Evolutionary conservation across 1,140 invertebrate species (phyloP).

Genomic region (Pogonognathellus flavescens): DNA sequence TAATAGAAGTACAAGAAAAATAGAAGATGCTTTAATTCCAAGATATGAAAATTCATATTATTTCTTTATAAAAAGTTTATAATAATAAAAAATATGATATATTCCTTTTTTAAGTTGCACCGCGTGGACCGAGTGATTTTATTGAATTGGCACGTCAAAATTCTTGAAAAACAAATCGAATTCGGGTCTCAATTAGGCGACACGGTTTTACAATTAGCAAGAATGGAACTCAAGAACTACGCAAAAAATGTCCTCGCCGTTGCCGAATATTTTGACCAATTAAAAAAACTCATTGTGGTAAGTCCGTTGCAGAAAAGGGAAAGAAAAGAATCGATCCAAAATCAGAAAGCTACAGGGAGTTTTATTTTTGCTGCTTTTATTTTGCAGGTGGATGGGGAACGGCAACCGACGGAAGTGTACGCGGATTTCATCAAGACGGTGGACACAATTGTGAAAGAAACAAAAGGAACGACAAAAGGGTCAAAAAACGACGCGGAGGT

Average conservation of each 20-base stretch:
- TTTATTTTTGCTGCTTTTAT: too few relatives aligned
- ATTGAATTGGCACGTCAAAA: slow-evolving; percentile 86
- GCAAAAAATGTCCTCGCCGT: slow-evolving; percentile 85
- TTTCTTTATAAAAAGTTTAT: too few relatives aligned
- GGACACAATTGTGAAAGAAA: slow-evolving; percentile 8
- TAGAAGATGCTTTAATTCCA: too few relatives aligned
- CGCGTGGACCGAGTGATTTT: slow-evolving; percentile 87
- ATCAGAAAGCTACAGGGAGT: too few relatives aligned
- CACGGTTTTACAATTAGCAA: slow-evolving; percentile 85
- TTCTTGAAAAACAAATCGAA: slow-evolving; percentile 88
- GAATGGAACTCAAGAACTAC: slow-evolving; percentile 90
- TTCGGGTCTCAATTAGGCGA: slow-evolving; percentile 89
- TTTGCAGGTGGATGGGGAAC: slow-evolving; percentile 1
- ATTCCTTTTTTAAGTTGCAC: too few relatives aligned
- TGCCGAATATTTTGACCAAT: slow-evolving; percentile 89
- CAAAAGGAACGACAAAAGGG: background rate
- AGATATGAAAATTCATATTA: too few relatives aligned
- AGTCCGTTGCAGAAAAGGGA: background rate
- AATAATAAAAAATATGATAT: too few relatives aligned
- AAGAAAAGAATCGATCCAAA: too few relatives aligned
- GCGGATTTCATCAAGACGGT: slow-evolving; percentile 23
- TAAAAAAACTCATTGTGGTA: slow-evolving; percentile 69
- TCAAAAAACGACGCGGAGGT: background rate
- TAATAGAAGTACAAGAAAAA: too few relatives aligned
- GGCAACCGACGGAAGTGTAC: slow-evolving; percentile 37